Conservation (phyloP, 2,113 vertebrate species). For the Ageneiosus marmoratus region DNA sequence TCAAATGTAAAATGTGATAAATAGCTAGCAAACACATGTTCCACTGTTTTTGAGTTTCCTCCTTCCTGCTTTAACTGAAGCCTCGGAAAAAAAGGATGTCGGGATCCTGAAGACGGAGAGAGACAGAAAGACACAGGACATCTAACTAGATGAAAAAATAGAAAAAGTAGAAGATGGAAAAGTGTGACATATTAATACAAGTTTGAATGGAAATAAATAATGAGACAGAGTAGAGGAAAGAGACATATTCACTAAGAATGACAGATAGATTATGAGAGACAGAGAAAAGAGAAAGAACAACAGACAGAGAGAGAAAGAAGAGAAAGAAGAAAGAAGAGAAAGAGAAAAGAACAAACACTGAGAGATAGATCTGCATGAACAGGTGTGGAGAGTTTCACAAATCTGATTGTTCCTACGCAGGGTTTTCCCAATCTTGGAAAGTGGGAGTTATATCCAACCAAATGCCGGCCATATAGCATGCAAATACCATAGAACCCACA, state of each 20-base stretch:
- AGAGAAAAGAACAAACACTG: background rate
- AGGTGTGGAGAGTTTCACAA: background rate
- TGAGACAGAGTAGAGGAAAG: background rate
- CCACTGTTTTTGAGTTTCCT: background rate
- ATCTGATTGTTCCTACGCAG: background rate
- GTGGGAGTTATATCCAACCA: no score
- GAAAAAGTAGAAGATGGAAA: conserved; percentile 54
- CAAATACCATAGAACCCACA: background rate
- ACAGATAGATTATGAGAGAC: accelerated
- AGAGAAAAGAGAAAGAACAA: background rate
- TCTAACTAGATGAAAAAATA: conserved; percentile 1
- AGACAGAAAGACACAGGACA: conserved; percentile 8
- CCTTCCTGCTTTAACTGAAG: conserved; percentile 69
- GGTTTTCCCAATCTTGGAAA: background rate
- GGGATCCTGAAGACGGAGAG: conserved; percentile 64
- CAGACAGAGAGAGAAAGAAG: background rate
- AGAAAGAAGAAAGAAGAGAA: background rate
- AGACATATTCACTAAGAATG: background rate
- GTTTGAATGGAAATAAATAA: conserved; percentile 47
- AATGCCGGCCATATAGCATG: no score
- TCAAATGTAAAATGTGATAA: background rate
- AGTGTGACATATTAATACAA: conserved; percentile 58
- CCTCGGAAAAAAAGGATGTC: conserved; percentile 76
- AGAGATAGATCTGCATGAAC: background rate
- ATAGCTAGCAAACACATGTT: background rate